phyloP scores from a whole-genome alignment of 2,888 invertebrate species.

The Ophioninae sp. region DNA sequence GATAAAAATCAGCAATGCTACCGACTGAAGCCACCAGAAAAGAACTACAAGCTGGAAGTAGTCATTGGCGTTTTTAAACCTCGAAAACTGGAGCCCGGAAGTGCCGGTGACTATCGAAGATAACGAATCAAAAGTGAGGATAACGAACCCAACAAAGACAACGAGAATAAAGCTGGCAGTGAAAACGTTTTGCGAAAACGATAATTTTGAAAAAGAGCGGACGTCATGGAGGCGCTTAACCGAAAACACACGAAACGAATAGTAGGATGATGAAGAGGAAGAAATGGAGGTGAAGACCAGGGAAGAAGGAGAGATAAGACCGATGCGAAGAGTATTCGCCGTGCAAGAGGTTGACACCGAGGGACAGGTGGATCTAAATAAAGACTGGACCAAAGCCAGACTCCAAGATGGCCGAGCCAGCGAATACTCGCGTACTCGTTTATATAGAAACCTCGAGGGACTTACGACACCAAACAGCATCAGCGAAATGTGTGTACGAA shows the following conservation, averaged over 20 bases:
- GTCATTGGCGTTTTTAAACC: not conserved
- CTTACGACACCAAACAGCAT: constrained; percentile 65
- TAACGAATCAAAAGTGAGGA: not conserved
- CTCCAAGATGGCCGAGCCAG: constrained; percentile 75
- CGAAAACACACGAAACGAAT: not conserved
- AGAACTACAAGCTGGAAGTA: not conserved
- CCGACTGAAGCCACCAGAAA: not conserved
- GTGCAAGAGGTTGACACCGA: constrained; percentile 70
- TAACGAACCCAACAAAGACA: not conserved
- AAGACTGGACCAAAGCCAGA: constrained; percentile 80
- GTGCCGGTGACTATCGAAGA: not conserved
- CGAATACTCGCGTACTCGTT: constrained; percentile 47
- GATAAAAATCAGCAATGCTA: not conserved
- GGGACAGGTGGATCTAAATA: constrained; percentile 81
- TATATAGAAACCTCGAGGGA: constrained; percentile 59
- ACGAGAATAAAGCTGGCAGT: not conserved
- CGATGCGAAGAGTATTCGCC: constrained; percentile 33
- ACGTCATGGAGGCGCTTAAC: not conserved
- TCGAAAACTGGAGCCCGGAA: not conserved
- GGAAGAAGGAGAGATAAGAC: constrained; percentile 36
- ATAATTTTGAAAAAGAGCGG: constrained; percentile 5
- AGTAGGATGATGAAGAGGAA: constrained; percentile 28
- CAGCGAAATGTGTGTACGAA: constrained; percentile 49
- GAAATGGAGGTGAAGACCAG: constrained; percentile 48
- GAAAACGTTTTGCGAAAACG: not conserved